Evolutionary conservation across 2,113 vertebrate genomes (phyloP), one percentile per base, ranked within the genome.

Genomic region (Oceanodroma tethys): DNA sequence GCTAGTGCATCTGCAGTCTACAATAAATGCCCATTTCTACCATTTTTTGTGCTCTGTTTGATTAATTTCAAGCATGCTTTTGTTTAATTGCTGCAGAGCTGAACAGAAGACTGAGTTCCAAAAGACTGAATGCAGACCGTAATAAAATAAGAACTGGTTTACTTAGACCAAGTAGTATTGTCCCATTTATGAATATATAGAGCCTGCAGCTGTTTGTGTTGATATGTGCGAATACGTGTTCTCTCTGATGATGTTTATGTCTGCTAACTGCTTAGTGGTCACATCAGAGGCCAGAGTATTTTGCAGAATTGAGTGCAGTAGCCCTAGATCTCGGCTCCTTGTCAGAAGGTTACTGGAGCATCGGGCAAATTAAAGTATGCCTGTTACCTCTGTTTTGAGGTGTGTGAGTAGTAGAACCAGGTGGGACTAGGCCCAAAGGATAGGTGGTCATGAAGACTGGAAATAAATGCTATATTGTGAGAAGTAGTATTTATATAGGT

Each of bases 191-290:
- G 50, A 85, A 36, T 81, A 29, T 62, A 34, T 32, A 68, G 19
- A 92, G 14, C 21, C 23, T 62, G 13, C 7, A 62, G 21, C 30
- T 56, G 13, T 66, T 85, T 26, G 7, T 55, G 48, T 75, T 72
- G 5, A 30, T 75, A 8, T 13, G 9, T 58, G 20, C 1, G 4
- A 73, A 38, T 56, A 45, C 6, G 56, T 1, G 0, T 21, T 67
- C n/a, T 45, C 36, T 36, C 16, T 72, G 42, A 32, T 50, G 34
- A 66, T 48, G 15, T 11, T 70, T 27, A 27, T 36, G 15, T 53
- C 36, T 19, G 16, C 36, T 32, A 43, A 43, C 27, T 22, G 27
- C 19, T 11, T 79, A 40, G 22, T 48, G 47, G 45, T 53, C 22
- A 36, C 30, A 21, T 13, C 26, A 36, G 65, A 50, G 59, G 36